Conservation (phyloP, 2,113 vertebrate species). For the Cygnus atratus region DNA sequence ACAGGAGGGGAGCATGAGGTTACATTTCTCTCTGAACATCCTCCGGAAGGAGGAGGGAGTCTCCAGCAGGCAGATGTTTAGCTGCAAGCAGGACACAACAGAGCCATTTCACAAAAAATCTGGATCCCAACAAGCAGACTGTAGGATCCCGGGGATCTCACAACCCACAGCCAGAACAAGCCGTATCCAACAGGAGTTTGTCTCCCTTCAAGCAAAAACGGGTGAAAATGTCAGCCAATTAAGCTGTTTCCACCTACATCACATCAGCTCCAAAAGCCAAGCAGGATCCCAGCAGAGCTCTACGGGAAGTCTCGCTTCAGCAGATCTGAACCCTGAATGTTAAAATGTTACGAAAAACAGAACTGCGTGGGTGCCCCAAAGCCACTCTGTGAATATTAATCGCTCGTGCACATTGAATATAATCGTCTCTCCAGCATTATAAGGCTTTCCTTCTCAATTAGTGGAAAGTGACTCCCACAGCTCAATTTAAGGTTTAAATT, state of each 20-base stretch:
- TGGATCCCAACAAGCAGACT: neutral
- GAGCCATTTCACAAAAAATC: neutral
- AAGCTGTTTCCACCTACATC: conserved; percentile 26
- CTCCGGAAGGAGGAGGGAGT: neutral
- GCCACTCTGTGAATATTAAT: conserved; percentile 30
- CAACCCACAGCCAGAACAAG: conserved; percentile 12
- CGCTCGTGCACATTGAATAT: neutral
- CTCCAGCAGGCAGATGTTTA: neutral
- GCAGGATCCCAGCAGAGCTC: conserved; percentile 13
- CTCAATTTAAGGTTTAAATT: conserved; percentile 27
- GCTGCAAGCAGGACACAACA: neutral
- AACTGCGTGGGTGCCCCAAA: conserved; percentile 50
- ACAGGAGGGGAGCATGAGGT: neutral
- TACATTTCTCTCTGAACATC: neutral
- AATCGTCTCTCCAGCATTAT: conserved; percentile 16
- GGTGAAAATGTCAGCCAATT: conserved; percentile 58
- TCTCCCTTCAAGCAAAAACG: neutral
- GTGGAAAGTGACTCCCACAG: conserved; percentile 16
- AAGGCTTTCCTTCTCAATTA: conserved; percentile 30
- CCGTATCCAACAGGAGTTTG: neutral
- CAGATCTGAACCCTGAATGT: neutral
- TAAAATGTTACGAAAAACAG: neutral
- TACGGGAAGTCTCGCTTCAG: neutral
- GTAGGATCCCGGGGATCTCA: neutral
- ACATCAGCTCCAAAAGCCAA: conserved; percentile 4